phyloP scores from a whole-genome alignment of 2,797 vertebrate genomes.

The Manis pentadactyla region DNA sequence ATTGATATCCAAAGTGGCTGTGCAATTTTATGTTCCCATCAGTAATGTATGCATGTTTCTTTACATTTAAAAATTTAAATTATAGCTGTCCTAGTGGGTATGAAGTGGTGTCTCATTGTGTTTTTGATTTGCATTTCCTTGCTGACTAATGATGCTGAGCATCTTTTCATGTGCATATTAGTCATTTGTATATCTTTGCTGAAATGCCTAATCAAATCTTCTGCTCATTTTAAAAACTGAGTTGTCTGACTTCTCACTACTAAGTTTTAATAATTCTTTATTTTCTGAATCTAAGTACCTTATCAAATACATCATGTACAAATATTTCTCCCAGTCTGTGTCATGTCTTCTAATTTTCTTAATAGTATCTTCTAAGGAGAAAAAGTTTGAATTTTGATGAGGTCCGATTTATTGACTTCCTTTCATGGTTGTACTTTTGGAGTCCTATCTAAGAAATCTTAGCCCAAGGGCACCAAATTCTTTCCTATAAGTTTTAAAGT shows the following conservation, averaged over 20 bases:
- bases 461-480: neutral
- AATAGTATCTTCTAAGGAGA: neutral
- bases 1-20: slow-evolving; percentile 35
- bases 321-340: slow-evolving; percentile 26
- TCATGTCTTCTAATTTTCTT: slow-evolving; percentile 33
- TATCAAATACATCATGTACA: neutral
- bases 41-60: neutral
- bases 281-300: neutral
- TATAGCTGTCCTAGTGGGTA: neutral
- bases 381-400: slow-evolving; percentile 24
- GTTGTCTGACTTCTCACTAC: slow-evolving; percentile 39
- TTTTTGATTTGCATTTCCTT: slow-evolving; percentile 54
- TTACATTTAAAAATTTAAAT: slow-evolving; percentile 50
- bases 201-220: slow-evolving; percentile 36
- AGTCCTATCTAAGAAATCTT: neutral
- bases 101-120: slow-evolving; percentile 5
- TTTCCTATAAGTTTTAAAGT: neutral
- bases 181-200: slow-evolving; percentile 34
- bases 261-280: neutral
- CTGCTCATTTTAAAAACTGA: slow-evolving; percentile 33
- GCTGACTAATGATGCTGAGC: slow-evolving; percentile 18
- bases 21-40: slow-evolving; percentile 1
- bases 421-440: neutral
- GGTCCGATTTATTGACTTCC: neutral
- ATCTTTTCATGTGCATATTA: slow-evolving; percentile 23